phyloP scores from a whole-genome alignment of 2,113 vertebrate species.

The Vicugna pacos region DNA sequence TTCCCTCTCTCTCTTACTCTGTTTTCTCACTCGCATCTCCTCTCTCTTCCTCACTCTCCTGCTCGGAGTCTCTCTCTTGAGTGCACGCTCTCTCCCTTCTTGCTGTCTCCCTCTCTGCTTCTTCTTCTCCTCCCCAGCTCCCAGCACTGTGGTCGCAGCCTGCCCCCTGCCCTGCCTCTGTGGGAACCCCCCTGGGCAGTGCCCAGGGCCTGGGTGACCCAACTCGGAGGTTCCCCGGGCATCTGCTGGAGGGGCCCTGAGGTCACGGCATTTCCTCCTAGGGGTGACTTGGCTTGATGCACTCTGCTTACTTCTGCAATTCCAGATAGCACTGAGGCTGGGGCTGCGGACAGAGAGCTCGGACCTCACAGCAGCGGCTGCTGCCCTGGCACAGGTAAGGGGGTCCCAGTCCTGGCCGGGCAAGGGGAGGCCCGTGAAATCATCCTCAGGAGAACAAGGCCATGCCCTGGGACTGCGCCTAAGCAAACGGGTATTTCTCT shows the following conservation, averaged over 20 bases:
- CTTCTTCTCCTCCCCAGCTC: neutral
- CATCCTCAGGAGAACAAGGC: neutral
- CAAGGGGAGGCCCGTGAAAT: neutral
- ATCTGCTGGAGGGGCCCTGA: neutral
- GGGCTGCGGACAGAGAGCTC: neutral
- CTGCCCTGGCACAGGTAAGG: conserved; percentile 57
- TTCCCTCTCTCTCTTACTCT: neutral
- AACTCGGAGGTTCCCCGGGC: neutral
- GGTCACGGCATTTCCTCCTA: conserved; percentile 71
- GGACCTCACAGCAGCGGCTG: rapidly evolving
- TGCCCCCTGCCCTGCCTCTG: neutral
- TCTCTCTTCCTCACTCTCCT: neutral
- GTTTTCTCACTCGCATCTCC: neutral
- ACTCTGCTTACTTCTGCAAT: conserved; percentile 77
- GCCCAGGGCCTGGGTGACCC: neutral
- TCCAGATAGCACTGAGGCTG: conserved; percentile 12
- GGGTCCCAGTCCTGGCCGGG: neutral
- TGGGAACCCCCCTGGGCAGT: neutral
- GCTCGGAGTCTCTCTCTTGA: neutral
- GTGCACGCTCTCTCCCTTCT: neutral
- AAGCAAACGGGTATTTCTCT: neutral
- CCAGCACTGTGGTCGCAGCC: neutral
- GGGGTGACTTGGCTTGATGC: conserved; percentile 68
- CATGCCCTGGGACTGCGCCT: neutral
- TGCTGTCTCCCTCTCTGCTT: neutral